These are phyloP conservation scores for Brachymystax lenok DNA, from an alignment of 2,797 vertebrate genomes.

Conservation along the genomic window DNA sequence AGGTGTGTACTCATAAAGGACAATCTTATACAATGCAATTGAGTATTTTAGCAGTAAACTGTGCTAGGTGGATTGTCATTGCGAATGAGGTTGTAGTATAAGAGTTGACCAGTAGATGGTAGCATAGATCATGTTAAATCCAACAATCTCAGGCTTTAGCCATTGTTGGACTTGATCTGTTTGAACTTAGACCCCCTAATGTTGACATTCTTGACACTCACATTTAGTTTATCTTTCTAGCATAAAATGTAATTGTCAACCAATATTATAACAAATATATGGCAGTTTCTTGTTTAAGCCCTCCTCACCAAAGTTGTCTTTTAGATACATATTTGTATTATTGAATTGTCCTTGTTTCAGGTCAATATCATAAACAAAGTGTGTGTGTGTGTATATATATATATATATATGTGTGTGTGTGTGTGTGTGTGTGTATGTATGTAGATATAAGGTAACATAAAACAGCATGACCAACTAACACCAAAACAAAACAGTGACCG, in stretches of 20 bases:
- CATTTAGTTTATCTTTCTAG: not conserved
- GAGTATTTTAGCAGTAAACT: not conserved
- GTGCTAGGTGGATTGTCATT: not conserved
- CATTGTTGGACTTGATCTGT: not conserved
- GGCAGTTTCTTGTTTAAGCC: not conserved
- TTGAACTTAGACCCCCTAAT: not conserved
- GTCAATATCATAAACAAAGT: too few relatives aligned
- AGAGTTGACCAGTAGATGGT: constrained; percentile 61
- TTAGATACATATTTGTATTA: too few relatives aligned
- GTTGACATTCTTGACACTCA: not conserved
- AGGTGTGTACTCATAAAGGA: not conserved
- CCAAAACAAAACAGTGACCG: too few relatives aligned
- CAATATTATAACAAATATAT: not conserved
- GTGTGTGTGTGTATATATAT: too few relatives aligned
- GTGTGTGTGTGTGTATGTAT: too few relatives aligned
- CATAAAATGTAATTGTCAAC: not conserved
- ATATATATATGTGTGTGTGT: too few relatives aligned
- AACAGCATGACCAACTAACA: too few relatives aligned
- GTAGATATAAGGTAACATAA: too few relatives aligned
- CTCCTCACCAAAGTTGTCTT: not conserved
- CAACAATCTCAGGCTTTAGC: not conserved
- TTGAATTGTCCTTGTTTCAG: too few relatives aligned
- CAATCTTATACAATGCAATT: not conserved
- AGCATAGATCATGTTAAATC: constrained; percentile 49
- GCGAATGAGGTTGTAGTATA: constrained; percentile 39